A percentile compares a stretch with the other conserved stretches of the same genome.
phyloP scores from a whole-genome alignment of 2,797 vertebrate species.

The Tadarida brasiliensis region DNA sequence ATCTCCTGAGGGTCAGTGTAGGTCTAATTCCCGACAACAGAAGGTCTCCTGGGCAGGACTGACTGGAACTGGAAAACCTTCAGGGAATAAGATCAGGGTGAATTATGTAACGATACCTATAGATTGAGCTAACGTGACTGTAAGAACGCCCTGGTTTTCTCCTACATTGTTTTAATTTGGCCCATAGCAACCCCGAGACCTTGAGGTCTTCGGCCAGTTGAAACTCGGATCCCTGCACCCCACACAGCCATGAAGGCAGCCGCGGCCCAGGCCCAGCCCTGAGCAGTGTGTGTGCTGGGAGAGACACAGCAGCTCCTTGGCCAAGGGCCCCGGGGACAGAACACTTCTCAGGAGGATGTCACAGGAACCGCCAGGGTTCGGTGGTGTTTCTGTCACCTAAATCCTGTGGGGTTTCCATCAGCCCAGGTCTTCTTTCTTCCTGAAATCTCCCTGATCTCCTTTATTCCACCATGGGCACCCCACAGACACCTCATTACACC shows the following conservation, averaged over 20 bases:
- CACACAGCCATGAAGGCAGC: not conserved
- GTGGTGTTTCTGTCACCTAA: not conserved
- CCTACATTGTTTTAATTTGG: not conserved
- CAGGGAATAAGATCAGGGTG: not conserved
- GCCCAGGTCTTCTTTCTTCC: not conserved
- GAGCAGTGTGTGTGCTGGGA: not conserved
- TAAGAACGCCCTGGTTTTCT: not conserved
- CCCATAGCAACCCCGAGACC: not conserved
- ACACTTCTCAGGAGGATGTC: not conserved
- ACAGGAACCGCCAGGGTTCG: not conserved
- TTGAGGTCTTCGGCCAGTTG: not conserved
- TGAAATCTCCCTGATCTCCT: not conserved
- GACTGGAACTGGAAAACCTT: not conserved
- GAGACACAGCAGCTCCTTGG: not conserved
- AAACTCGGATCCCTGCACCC: not conserved
- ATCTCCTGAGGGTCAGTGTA: not conserved
- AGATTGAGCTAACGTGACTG: not conserved
- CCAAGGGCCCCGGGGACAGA: fast-evolving
- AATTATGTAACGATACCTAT: not conserved
- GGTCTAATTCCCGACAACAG: not conserved
- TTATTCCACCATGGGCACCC: too few relatives aligned
- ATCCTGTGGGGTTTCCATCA: not conserved
- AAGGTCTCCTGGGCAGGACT: not conserved
- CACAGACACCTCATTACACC: not conserved
- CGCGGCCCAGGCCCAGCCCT: too few relatives aligned